Percentiles rank a stretch among this genome's conserved stretches.
Evolutionary conservation across 2,113 vertebrate genomes (phyloP).

Genomic region (Nycticryphes semicollaris): DNA sequence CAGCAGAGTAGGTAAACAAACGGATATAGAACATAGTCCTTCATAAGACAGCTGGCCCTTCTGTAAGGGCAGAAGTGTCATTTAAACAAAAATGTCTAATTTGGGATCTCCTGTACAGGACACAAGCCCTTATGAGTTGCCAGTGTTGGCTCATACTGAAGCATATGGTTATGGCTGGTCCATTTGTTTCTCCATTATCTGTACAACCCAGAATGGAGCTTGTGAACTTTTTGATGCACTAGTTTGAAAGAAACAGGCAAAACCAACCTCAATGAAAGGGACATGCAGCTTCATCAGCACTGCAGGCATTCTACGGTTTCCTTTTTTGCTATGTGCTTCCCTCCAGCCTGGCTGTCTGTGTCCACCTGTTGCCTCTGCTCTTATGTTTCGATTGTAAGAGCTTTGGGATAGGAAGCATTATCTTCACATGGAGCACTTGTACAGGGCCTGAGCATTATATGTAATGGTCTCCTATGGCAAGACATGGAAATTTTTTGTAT

Average conservation of each 20-base stretch:
- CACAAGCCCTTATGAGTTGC: not conserved
- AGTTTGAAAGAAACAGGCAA: not conserved
- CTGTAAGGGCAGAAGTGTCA: conserved; percentile 55
- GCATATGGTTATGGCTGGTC: not conserved
- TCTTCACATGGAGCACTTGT: not conserved
- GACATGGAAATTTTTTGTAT: not conserved
- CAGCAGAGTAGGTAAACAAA: conserved; percentile 77
- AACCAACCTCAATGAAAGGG: not conserved
- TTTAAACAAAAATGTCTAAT: conserved; percentile 69
- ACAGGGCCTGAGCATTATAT: not conserved
- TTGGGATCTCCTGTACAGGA: conserved; percentile 21
- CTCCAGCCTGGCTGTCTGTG: conserved; percentile 28
- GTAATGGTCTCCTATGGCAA: not conserved
- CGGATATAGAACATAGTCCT: conserved; percentile 68
- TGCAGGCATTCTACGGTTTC: not conserved
- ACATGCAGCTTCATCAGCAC: not conserved
- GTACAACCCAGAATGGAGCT: not conserved
- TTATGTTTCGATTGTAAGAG: not conserved
- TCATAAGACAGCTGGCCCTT: conserved; percentile 65
- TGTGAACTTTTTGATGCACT: not conserved
- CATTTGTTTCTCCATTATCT: conserved; percentile 9
- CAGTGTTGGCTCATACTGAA: not conserved
- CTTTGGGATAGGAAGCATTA: not conserved
- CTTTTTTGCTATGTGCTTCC: not conserved
- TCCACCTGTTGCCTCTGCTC: conserved; percentile 32